These are phyloP conservation scores for Chydorus sphaericus DNA, from an alignment of 2,888 invertebrate genomes.

Conservation along the genomic window DNA sequence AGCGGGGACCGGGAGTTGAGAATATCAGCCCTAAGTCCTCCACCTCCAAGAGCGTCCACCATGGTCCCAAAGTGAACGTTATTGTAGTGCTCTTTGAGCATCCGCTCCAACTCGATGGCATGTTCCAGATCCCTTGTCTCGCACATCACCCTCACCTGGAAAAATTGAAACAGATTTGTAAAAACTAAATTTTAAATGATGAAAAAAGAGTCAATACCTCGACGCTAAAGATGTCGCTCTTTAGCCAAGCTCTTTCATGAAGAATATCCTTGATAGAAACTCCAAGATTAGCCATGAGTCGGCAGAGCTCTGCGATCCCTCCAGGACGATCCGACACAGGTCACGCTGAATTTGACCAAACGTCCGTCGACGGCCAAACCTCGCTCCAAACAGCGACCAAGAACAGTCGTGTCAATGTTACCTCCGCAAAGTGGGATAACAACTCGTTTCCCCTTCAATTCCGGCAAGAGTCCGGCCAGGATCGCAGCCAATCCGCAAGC, in stretches of 20 bases:
- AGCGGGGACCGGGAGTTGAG: not conserved
- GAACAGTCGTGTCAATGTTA: conserved; percentile 80
- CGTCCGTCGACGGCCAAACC: conserved; percentile 71
- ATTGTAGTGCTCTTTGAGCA: conserved; percentile 40
- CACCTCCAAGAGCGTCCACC: not conserved
- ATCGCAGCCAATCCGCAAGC: conserved; percentile 74
- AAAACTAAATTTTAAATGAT: not conserved
- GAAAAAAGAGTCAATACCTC: conserved; percentile 27
- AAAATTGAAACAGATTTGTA: conserved; percentile 17
- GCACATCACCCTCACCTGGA: conserved; percentile 71
- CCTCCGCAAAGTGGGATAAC: conserved; percentile 73
- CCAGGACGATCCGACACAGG: conserved; percentile 75
- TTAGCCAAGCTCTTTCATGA: conserved; percentile 90
- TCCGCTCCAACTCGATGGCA: conserved; percentile 42
- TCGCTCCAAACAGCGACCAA: conserved; percentile 73
- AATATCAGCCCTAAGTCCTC: not conserved
- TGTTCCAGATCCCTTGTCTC: conserved; percentile 76
- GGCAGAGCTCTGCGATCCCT: conserved; percentile 70
- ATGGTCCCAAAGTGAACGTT: conserved; percentile 36
- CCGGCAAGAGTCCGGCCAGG: conserved; percentile 61
- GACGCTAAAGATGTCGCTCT: conserved; percentile 70
- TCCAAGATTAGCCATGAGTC: conserved; percentile 54
- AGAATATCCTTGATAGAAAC: conserved; percentile 89
- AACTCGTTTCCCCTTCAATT: conserved; percentile 64
- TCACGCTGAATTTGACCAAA: conserved; percentile 52